A percentile compares a stretch with the other conserved stretches of the same genome.
Conservation (phyloP, 2,888 invertebrate genomes). For the Lasioglossum leucozonium region DNA sequence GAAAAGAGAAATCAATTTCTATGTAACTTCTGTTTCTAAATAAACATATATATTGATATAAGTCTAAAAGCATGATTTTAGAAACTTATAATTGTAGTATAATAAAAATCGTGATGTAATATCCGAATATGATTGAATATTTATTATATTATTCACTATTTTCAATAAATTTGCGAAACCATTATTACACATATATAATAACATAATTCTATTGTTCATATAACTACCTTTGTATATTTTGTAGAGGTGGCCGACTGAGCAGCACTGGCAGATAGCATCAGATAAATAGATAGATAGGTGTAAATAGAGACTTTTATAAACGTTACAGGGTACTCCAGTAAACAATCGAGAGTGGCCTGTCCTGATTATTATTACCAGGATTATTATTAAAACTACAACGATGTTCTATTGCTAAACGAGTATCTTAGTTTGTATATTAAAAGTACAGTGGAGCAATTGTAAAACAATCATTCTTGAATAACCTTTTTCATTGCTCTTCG, state of each 20-base stretch:
- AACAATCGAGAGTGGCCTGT: neutral
- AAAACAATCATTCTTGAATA: neutral
- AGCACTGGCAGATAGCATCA: no score
- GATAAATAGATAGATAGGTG: no score
- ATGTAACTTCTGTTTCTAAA: neutral
- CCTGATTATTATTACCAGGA: neutral
- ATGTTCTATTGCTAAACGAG: neutral
- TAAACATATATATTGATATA: no score
- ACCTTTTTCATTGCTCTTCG: neutral
- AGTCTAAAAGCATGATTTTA: no score
- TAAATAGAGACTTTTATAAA: neutral
- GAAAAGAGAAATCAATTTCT: neutral
- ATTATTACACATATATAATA: neutral
- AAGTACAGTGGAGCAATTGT: neutral
- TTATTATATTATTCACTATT: neutral
- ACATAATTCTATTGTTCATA: no score
- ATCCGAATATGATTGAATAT: neutral
- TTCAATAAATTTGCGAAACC: no score
- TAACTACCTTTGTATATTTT: no score
- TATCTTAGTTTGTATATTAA: neutral
- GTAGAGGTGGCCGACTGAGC: no score
- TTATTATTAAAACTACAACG: neutral
- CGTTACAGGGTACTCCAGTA: neutral
- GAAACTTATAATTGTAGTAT: neutral
- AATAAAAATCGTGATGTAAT: neutral